Conservation (phyloP, 2,113 vertebrate genomes). For the Microtus pennsylvanicus region DNA sequence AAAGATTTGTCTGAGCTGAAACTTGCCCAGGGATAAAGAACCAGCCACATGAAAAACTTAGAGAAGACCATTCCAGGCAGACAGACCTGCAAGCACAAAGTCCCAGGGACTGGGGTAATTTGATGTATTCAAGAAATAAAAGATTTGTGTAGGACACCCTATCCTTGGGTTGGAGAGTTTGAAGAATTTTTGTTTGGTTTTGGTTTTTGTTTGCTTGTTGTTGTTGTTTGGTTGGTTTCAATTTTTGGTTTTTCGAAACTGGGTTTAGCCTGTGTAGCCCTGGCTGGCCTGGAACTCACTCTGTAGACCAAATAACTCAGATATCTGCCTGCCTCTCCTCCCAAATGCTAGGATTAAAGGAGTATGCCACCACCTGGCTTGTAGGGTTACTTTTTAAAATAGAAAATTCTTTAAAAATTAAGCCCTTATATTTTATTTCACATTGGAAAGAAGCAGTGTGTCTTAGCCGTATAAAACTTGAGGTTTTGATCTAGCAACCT, state of each 20-base stretch:
- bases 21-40: not conserved
- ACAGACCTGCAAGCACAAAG: accelerated
- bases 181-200: not conserved
- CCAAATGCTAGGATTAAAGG: not conserved
- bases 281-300: not conserved
- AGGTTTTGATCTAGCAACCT: not conserved
- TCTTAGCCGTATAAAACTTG: not conserved
- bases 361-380: not conserved
- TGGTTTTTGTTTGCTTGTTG: too few species aligned
- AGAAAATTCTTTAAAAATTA: not conserved
- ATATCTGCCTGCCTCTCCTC: not conserved
- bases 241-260: not conserved
- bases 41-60: too few species aligned
- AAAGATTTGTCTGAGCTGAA: not conserved
- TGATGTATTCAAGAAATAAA: not conserved
- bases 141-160: not conserved
- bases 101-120: not conserved
- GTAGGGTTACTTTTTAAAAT: not conserved
- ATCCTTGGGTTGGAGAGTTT: not conserved
- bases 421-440: not conserved
- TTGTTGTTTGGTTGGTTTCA: too few species aligned
- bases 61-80: not conserved
- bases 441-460: not conserved
- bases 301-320: not conserved
- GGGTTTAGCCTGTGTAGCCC: not conserved